phyloP scores from a whole-genome alignment of 2,888 invertebrate species.

The Andrena hattorfiana region DNA sequence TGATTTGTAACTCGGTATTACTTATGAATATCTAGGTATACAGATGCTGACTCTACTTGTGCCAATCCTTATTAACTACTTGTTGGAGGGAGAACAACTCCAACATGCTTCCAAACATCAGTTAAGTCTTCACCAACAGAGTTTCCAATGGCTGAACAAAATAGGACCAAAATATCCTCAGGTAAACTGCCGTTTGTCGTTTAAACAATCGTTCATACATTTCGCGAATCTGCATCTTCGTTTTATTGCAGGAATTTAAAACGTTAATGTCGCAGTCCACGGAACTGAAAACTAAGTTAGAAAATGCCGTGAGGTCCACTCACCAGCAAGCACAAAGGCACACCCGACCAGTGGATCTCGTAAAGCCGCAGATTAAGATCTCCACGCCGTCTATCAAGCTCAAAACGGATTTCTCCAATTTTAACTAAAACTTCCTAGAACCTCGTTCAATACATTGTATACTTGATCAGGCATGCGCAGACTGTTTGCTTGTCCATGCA shows the following conservation, averaged over 20 bases:
- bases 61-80: slow-evolving; percentile 94
- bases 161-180: slow-evolving; percentile 97
- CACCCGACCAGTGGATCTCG: slow-evolving; percentile 78
- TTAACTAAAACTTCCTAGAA: slow-evolving; percentile 87
- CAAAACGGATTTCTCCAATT: slow-evolving; percentile 98
- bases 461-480: background rate
- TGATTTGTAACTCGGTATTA: slow-evolving; percentile 36
- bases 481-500: background rate
- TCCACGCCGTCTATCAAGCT: slow-evolving; percentile 93
- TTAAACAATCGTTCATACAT: background rate
- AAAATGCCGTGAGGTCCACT: slow-evolving; percentile 93
- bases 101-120: slow-evolving; percentile 88
- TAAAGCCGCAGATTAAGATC: slow-evolving; percentile 81
- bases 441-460: slow-evolving; percentile 33
- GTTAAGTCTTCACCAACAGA: slow-evolving; percentile 93
- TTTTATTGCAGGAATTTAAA: slow-evolving; percentile 91
- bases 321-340: slow-evolving; percentile 87
- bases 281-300: slow-evolving; percentile 92
- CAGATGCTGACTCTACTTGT: slow-evolving; percentile 95
- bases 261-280: slow-evolving; percentile 94
- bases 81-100: slow-evolving; percentile 90
- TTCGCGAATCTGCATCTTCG: slow-evolving; percentile 12
- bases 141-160: slow-evolving; percentile 95
- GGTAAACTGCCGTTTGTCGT: slow-evolving; percentile 83
- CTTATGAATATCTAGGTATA: slow-evolving; percentile 88